Base-by-base conservation (phyloP, 2,797 vertebrate species). In the Sphenopsis melanotis region DNA sequence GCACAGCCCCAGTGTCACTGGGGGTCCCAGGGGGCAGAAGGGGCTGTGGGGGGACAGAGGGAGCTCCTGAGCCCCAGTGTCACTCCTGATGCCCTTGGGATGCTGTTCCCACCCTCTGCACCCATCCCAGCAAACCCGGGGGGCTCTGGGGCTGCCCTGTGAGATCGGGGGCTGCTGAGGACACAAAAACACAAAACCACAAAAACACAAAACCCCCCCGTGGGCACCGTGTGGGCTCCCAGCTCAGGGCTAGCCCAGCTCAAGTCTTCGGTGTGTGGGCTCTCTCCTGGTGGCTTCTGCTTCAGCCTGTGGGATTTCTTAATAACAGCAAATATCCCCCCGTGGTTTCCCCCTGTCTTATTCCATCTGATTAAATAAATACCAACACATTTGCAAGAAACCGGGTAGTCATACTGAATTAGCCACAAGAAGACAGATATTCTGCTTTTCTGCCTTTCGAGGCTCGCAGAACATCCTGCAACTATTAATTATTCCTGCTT, bases 311-410 rank as follows among this genome's bases (percentile, higher is more conserved):
- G 91, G 82, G 69, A 71, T 87, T 93, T 85, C 84, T 75, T 84
- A 89, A 68, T 87, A 78, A 49, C 64, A 60, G 63, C 3, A 24
- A 95, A 69, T 72, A 90, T 71, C 63, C 61, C 90, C 82, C 81
- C 26, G 69, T 83, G 94, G 79, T 86, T 94, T 91, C 26, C 26
- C 60, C 29, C 6, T 16, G 5, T 44, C 76, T 83, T 56, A 47
- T 61, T 86, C 79, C 76, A 75, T 90, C 84, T 88, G 84, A 95
- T 94, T 88, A 94, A 90, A 92, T 87, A 94, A 96, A 97, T 84
- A 72, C 89, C 94, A 86, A 30, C 80, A 69, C 69, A 70, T 75
- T 94, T 78, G 52, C 65, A 89, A 94, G 79, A 50, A 92, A 32
- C 84, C 32, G 17, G 44, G 72, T 30, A 91, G 72, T 81, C 82